Evolutionary conservation across 1,140 invertebrate genomes (phyloP).

Genomic region (Drosophila persimilis): DNA sequence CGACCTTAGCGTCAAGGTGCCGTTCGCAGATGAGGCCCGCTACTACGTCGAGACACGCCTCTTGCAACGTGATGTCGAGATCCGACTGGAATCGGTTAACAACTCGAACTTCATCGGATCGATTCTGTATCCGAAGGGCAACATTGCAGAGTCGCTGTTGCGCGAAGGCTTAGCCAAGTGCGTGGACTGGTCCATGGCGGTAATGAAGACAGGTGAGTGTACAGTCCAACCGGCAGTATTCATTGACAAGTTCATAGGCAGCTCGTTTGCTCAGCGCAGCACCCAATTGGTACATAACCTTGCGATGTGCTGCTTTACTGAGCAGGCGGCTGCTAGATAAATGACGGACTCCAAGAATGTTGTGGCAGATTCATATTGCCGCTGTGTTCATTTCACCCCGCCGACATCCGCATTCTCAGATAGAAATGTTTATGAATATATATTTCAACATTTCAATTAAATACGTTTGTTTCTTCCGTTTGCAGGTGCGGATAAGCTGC

Average conservation of each 20-base stretch:
- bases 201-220: slow-evolving; percentile 88
- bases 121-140: slow-evolving; percentile 95
- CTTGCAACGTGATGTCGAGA: slow-evolving; percentile 96
- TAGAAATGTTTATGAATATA: not conserved
- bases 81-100: slow-evolving; percentile 95
- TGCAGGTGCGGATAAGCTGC: slow-evolving; percentile 90
- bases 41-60: slow-evolving; percentile 96
- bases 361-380: slow-evolving; percentile 30
- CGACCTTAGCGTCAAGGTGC: slow-evolving; percentile 84
- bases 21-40: slow-evolving; percentile 85
- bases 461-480: not conserved
- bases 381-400: slow-evolving; percentile 82
- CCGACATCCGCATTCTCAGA: slow-evolving; percentile 46
- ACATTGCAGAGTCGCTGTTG: slow-evolving; percentile 97
- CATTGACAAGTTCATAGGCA: slow-evolving; percentile 21
- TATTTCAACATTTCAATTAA: not conserved
- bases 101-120: slow-evolving; percentile 97
- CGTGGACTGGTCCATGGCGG: slow-evolving; percentile 98
- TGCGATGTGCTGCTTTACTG: slow-evolving; percentile 38
- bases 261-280: slow-evolving; percentile 33
- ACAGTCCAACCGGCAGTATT: slow-evolving; percentile 3
- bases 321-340: slow-evolving; percentile 54
- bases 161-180: slow-evolving; percentile 96
- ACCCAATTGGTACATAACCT: slow-evolving; percentile 46
- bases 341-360: slow-evolving; percentile 82